A percentile compares a stretch with the other conserved stretches of the same genome.
Evolutionary conservation across 2,888 invertebrate genomes (phyloP).

Genomic region (Amiota minor): DNA sequence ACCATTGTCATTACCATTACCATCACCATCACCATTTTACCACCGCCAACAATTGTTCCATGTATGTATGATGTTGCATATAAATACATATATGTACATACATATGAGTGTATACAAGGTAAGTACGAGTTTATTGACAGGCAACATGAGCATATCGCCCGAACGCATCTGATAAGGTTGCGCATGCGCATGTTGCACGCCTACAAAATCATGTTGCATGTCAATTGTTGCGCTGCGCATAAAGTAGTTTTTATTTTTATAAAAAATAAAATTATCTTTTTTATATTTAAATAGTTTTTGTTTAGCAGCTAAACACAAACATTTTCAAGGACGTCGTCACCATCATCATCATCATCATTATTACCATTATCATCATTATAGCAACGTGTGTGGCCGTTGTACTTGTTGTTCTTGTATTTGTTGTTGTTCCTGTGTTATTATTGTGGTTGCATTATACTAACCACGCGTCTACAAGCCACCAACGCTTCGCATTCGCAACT

Average conservation of each 20-base stretch:
- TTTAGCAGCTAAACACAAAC: constrained; percentile 56
- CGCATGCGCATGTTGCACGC: constrained; percentile 72
- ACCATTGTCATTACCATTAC: no score
- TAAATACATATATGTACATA: background rate
- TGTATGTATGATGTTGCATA: background rate
- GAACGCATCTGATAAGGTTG: constrained; percentile 64
- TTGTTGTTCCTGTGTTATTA: constrained; percentile 20
- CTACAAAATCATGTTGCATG: constrained; percentile 74
- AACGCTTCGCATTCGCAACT: constrained; percentile 15
- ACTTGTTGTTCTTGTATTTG: constrained; percentile 3
- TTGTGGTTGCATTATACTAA: background rate
- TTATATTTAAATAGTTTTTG: constrained; percentile 38
- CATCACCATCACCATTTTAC: no score
- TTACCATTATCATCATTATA: background rate
- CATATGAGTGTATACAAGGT: background rate
- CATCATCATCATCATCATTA: no score
- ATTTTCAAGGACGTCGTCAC: constrained; percentile 43
- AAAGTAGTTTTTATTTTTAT: constrained; percentile 36
- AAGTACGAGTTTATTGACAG: constrained; percentile 15
- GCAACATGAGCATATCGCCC: constrained; percentile 20
- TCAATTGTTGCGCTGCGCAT: constrained; percentile 62
- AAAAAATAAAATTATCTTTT: constrained; percentile 16
- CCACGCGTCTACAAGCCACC: constrained; percentile 33
- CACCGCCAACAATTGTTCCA: no score
- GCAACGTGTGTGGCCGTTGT: constrained; percentile 56